Base-by-base conservation (phyloP, 2,888 invertebrate genomes). In the Pseudococcus viburni region DNA sequence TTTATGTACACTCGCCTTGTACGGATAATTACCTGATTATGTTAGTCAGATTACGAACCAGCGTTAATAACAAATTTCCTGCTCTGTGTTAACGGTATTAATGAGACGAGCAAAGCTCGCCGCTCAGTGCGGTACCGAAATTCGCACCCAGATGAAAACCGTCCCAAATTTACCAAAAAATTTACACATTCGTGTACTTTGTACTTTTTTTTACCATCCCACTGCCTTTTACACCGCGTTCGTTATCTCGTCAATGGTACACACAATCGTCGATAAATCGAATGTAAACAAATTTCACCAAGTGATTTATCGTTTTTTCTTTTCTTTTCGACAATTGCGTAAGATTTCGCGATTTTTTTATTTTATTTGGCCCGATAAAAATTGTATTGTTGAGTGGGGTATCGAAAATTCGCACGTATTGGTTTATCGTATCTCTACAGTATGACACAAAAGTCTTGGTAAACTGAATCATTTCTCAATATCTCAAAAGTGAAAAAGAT, bases 21-120 rank as follows among this genome's bases (percentile, higher is more conserved):
- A 85, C 59, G 85, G 64, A 85, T 85, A 85, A 85, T 85, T 55
- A 85, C 59, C 85, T 64, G 85, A 64, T 55, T 84, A 84, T 85
- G 64, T 42, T 19, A n/a, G 48, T 26, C 39, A 59, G 85, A 85
- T 85, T 85, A 59, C 64, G 42, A 85, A n/a, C 64, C 17, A 59
- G 64, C 19, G 64, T n/a, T 85, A 59, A 85, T 85, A 85, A 85
- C 64, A 85, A 55, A 85, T 59, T 59, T 85, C 85, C 85, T 59
- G 85, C 64, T 64, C 64, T 1, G 11, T 19, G 59, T 55, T 39
- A 55, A 26, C 42, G 64, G 39, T 73, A 73, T 73, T 73, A 73
- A 73, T 17, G 33, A 73, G 73, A 73, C 9, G 64, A 64, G 22
- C 22, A 64, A 22, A 64, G 64, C 64, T 64, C 64, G 19, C 64